Base-by-base conservation (phyloP, 2,888 invertebrate species). In the Dastarcus helophoroides region DNA sequence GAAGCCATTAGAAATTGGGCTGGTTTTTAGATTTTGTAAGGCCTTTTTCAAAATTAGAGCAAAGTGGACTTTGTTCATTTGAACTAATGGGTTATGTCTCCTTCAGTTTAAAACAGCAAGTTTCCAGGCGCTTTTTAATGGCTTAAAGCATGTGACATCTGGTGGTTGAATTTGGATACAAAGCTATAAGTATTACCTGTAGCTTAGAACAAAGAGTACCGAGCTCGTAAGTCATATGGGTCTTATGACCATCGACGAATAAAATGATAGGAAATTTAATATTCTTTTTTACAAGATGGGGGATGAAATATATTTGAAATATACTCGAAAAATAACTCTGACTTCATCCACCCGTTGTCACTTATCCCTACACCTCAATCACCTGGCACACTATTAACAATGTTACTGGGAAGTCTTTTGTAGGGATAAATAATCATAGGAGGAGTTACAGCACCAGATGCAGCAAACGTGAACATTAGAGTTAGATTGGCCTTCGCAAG, bases 381-480 rank as follows among this genome's bases (percentile, higher is more conserved):
- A 29, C 43, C 25, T 9, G 55, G 55, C 15, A 57, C 46, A 12
- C 47, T 42, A 14, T 46, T 34, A 1, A 38, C 34, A 23, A 58
- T 50, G 8, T 50, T 41, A 11, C 31, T 31, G 8, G 55, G 47
- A 7, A 57, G 29, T 29, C 53, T 40, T 40, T 53, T 44, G 33
- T 54, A 50, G 1, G 55, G 53, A 35, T 47, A 56, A 14, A 59
- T 47, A 3, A 60, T 41, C 48, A 58, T 50, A 13, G 58, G 54
- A 23, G 57, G 57, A 3, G 48, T 50, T 14, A 47, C 33, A 21
- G 37, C 33, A 21, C 54, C 57, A 35, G 44, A 29, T 6, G 59
- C 58, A 4, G 47, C 39, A 46, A 59, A 59, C 9, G 55, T 52
- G 34, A 58, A 59, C 51, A 62, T 46, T 0, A 58, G 58, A 7